These are phyloP conservation scores for Halcyon senegalensis DNA, from an alignment of 2,113 vertebrate genomes.

Conservation along the genomic window DNA sequence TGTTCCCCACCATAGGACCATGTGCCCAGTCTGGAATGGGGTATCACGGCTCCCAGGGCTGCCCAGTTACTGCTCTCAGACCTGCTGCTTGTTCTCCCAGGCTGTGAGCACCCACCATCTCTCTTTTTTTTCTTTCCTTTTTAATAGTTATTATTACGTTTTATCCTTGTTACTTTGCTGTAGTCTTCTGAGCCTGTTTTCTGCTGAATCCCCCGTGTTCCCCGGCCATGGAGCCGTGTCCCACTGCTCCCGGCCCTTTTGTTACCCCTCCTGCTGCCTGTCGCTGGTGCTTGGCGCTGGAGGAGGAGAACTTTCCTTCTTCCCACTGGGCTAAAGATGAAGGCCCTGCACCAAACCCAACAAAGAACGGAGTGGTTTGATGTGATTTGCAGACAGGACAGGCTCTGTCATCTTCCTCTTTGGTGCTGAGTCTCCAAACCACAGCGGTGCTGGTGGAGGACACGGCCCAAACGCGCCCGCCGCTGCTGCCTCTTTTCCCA, in stretches of 20 bases:
- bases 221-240: not conserved
- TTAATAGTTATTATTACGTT: too few species aligned
- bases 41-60: not conserved
- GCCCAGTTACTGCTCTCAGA: not conserved
- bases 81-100: too few species aligned
- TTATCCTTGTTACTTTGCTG: too few species aligned
- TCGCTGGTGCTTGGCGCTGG: not conserved
- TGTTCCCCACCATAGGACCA: rapidly evolving
- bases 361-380: rapidly evolving
- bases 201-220: not conserved
- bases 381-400: not conserved
- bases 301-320: not conserved
- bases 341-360: not conserved
- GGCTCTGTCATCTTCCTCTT: not conserved
- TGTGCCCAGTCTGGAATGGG: not conserved
- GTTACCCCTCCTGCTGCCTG: not conserved
- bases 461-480: not conserved
- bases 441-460: rapidly evolving
- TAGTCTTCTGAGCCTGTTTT: not conserved
- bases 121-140: too few species aligned
- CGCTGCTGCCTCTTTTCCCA: not conserved
- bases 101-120: not conserved
- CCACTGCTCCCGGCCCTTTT: not conserved
- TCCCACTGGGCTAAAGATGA: too few species aligned
- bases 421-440: rapidly evolving